phyloP scores from a whole-genome alignment of 2,888 invertebrate species.

The Scaptomyza tumidula region DNA sequence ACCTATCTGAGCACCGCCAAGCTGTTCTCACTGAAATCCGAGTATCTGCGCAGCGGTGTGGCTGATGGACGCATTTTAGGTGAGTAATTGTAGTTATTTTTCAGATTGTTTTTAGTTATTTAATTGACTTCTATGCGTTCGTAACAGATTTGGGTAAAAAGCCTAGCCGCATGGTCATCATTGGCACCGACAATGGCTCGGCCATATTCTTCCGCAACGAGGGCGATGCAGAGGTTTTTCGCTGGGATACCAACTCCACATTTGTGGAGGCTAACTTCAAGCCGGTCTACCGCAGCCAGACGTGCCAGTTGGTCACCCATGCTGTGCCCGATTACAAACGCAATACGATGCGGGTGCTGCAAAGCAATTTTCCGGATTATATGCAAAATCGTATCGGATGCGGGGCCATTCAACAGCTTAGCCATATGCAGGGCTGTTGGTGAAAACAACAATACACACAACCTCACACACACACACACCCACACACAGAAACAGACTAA shows the following conservation, averaged over 20 bases:
- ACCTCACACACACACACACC: constrained; percentile 9
- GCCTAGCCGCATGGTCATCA: constrained; percentile 86
- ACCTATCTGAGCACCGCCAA: constrained; percentile 88
- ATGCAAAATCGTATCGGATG: constrained; percentile 87
- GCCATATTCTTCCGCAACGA: constrained; percentile 87
- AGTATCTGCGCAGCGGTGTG: constrained; percentile 87
- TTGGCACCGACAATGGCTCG: constrained; percentile 88
- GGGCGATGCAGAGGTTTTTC: constrained; percentile 86
- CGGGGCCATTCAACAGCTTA: constrained; percentile 86
- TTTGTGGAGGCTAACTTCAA: constrained; percentile 85
- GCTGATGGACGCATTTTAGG: constrained; percentile 85
- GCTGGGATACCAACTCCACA: constrained; percentile 86
- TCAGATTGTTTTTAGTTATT: not conserved
- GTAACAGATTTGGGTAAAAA: constrained; percentile 86
- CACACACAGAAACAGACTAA: constrained; percentile 6
- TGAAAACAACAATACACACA: constrained; percentile 44
- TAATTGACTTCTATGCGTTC: constrained; percentile 6
- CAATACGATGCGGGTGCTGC: constrained; percentile 86
- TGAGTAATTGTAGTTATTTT: constrained; percentile 80
- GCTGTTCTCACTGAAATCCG: constrained; percentile 88
- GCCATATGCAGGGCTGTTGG: constrained; percentile 83
- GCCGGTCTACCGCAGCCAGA: constrained; percentile 86
- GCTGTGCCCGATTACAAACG: constrained; percentile 86
- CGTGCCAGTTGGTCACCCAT: constrained; percentile 86
- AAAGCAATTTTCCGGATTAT: constrained; percentile 88